Base-by-base conservation (phyloP, 2,888 invertebrate genomes). In the Iselma pallidipennis region DNA sequence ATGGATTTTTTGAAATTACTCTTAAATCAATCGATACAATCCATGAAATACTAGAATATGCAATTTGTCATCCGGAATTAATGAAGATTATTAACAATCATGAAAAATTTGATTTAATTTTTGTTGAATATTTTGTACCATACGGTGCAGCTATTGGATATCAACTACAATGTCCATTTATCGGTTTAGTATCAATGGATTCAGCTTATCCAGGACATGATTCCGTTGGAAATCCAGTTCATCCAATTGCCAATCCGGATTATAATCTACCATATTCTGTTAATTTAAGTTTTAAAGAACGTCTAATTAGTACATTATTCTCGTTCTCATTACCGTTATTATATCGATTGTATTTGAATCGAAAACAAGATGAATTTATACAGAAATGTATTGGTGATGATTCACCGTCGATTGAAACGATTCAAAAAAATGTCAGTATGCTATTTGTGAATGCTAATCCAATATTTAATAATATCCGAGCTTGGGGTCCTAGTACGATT, bases 251-350 rank as follows among this genome's bases (percentile, higher is more conserved):
- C 2, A 37, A 37, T 6, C 42, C 42, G 16, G 6, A 37, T 6
- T 37, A 4, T 6, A 37, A 37, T 16, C 6, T 37, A 37, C 14
- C 14, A n/a, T 37, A 37, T 16, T 37, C 42, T 16, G 16, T 6
- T 4, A 6, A 37, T 37, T 37, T 37, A 6, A 37, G 42, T 6
- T 37, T 37, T 6, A 37, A 37, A 6, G 42, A 37, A 37, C n/a
- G 42, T n/a, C 4, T 37, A 4, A 14, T 4, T 6, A 37, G 42
- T 6, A 37, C 42, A n/a, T 2, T 37, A 2, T 37, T 2, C 61
- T 76, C 10, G 76, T 74, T n/a, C 74, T 72, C 65, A 74, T 62
- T 73, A 74, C 0, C 55, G 76, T 2, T 65, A 76, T 26, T 68
- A 71, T 14, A 74, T 76, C 14, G 69, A 72, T 49, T 29, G 70